Evolutionary conservation across 1,140 invertebrate species (phyloP), one percentile per base, ranked within the genome.

Genomic region (Eciton burchellii): DNA sequence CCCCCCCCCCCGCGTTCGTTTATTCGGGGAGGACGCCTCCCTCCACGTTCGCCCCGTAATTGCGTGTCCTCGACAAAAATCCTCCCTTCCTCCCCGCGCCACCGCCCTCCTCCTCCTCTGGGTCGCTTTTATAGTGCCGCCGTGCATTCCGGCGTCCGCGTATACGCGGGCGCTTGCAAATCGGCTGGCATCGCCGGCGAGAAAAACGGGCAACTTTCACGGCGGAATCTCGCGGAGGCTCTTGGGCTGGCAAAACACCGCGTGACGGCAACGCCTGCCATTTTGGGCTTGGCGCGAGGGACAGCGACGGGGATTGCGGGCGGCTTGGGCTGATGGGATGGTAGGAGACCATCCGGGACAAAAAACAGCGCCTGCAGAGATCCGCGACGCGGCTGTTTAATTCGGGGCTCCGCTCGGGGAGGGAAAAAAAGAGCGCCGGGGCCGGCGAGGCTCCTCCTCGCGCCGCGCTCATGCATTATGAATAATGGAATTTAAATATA

Each of bases 401-500:
- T 91, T 91, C 87, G 87, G 82, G 89, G 90, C 90, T 91, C 90
- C 81, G 84, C 83, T 74, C 74, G 68, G 72, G 81, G 87, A 81
- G 76, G 81, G 79, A 63, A 81, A 85, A 87, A 89, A 88, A 87
- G 85, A 79, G 73, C 57, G 79, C 83, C 47, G 63, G 81, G 82
- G 77, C 85, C 86, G 56, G 49, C 54, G 43, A 26, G 19, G 41
- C 63, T 16, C 76, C 65, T 81, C 29, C n/a, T 63, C 65, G 81
- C 74, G 84, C 76, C 29, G 71, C 84, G 72, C 87, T 90, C 89
- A 91, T 91, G 90, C 89, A 92, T 92, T 91, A 92, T 91, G 89
- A 92, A 92, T 91, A 91, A 91, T 91, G 87, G 90, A 92, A 91
- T 92, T 92, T 91, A 89, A 91, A 91, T 91, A 91, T 88, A 90